These are phyloP conservation scores for Patella pellucida DNA, from an alignment of 2,888 invertebrate genomes.

Conservation along the genomic window DNA sequence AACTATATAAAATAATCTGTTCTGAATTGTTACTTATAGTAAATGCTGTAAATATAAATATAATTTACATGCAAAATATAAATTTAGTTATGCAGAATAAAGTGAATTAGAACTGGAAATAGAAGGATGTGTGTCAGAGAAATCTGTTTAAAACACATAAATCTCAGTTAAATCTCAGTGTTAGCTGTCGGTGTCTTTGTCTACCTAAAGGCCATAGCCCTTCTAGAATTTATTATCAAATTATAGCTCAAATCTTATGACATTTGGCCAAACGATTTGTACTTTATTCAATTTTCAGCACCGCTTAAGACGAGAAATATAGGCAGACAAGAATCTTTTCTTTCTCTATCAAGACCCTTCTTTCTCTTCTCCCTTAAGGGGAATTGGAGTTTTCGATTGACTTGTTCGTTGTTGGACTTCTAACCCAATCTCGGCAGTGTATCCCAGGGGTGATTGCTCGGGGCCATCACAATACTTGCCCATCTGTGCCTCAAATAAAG, in stretches of 20 bases:
- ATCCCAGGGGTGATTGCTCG: slow-evolving; percentile 8
- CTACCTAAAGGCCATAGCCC: too few species aligned
- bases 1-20: too few species aligned
- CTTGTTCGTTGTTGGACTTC: slow-evolving; percentile 8
- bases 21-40: too few species aligned
- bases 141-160: too few species aligned
- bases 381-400: slow-evolving; percentile 10
- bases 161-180: too few species aligned
- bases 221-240: slow-evolving; percentile 13
- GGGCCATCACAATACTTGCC: neutral
- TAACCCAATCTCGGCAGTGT: slow-evolving; percentile 23
- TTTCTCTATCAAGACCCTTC: slow-evolving; percentile 16
- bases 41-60: too few species aligned
- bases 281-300: slow-evolving; percentile 35
- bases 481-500: neutral
- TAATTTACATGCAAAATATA: too few species aligned
- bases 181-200: too few species aligned
- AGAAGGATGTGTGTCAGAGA: too few species aligned
- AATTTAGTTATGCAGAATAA: too few species aligned
- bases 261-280: slow-evolving; percentile 38
- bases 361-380: slow-evolving; percentile 14
- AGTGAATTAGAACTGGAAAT: too few species aligned
- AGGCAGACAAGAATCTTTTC: slow-evolving; percentile 12
- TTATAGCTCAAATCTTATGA: slow-evolving; percentile 35
- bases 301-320: slow-evolving; percentile 19